Percentiles rank a stretch among this genome's conserved stretches.
Conservation (phyloP, 1,140 invertebrate genomes). For the Drosophila teissieri region DNA sequence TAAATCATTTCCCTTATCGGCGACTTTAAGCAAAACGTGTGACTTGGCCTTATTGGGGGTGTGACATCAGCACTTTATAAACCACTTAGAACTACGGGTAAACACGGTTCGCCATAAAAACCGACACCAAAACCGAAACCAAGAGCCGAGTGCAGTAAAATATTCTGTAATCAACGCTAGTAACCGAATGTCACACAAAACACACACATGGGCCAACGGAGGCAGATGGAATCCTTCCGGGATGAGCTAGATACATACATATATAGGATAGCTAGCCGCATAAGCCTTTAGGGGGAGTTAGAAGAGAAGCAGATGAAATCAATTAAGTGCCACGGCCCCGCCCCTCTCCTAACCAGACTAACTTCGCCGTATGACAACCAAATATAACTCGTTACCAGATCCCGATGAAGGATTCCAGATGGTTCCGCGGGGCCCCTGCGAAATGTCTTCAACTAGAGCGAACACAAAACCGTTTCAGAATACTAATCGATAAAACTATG, state of each 20-base stretch:
- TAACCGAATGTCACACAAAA: slow-evolving; percentile 42
- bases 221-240: slow-evolving; percentile 44
- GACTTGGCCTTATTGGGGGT: slow-evolving; percentile 58
- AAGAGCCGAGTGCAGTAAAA: slow-evolving; percentile 28
- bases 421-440: slow-evolving; percentile 14
- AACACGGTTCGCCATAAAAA: slow-evolving; percentile 33
- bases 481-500: slow-evolving; percentile 61
- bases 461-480: slow-evolving; percentile 58
- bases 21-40: slow-evolving; percentile 53
- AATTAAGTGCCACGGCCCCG: slow-evolving; percentile 67
- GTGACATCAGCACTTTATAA: slow-evolving; percentile 55
- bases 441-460: slow-evolving; percentile 66
- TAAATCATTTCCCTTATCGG: slow-evolving; percentile 53
- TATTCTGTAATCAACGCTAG: slow-evolving; percentile 50
- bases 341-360: slow-evolving; percentile 10
- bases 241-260: slow-evolving; percentile 26
- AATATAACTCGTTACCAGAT: slow-evolving; percentile 29
- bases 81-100: slow-evolving; percentile 72
- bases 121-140: slow-evolving; percentile 17
- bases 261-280: slow-evolving; percentile 16
- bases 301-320: slow-evolving; percentile 32
- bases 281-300: slow-evolving; percentile 27
- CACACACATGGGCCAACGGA: slow-evolving; percentile 33
- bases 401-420: slow-evolving; percentile 31
- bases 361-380: slow-evolving; percentile 21